Percentiles rank a stretch among this genome's conserved stretches.
phyloP scores from a whole-genome alignment of 2,113 vertebrate genomes.

The Hipposideros armiger region DNA sequence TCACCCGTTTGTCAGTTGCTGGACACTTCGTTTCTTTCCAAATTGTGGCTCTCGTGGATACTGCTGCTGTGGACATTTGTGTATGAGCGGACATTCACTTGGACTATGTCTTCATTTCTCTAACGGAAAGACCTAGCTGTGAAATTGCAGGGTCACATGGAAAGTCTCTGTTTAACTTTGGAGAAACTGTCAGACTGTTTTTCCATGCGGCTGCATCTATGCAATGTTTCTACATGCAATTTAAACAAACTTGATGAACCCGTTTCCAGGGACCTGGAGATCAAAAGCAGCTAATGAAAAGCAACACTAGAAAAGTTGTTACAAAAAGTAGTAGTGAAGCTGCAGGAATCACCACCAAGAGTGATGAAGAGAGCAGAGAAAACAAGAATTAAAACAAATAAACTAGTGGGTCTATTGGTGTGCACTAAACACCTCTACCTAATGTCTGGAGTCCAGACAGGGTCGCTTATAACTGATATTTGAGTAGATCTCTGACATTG shows the following conservation, averaged over 20 bases:
- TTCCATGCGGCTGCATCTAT: background rate
- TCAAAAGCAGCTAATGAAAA: background rate
- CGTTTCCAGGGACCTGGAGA: background rate
- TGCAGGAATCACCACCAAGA: background rate
- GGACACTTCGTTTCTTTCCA: too few species aligned
- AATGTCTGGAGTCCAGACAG: background rate
- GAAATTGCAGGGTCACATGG: background rate
- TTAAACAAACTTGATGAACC: too few species aligned
- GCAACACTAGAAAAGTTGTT: accelerated
- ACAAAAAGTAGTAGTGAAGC: accelerated
- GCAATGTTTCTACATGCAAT: accelerated
- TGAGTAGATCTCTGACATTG: background rate
- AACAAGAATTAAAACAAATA: background rate
- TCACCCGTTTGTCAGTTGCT: accelerated
- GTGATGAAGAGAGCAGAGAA: background rate
- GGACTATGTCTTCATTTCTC: accelerated
- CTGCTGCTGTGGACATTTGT: accelerated
- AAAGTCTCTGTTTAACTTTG: too few species aligned
- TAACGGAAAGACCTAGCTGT: accelerated
- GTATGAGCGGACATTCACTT: too few species aligned
- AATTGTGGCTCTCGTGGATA: accelerated
- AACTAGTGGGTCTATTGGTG: accelerated
- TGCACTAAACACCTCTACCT: background rate
- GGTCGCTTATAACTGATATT: background rate
- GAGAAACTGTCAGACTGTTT: background rate